A percentile compares a stretch with the other conserved stretches of the same genome.
These are phyloP conservation scores for Macaca fascicularis DNA, from an alignment of 2,113 vertebrate genomes.

Conservation along the genomic window DNA sequence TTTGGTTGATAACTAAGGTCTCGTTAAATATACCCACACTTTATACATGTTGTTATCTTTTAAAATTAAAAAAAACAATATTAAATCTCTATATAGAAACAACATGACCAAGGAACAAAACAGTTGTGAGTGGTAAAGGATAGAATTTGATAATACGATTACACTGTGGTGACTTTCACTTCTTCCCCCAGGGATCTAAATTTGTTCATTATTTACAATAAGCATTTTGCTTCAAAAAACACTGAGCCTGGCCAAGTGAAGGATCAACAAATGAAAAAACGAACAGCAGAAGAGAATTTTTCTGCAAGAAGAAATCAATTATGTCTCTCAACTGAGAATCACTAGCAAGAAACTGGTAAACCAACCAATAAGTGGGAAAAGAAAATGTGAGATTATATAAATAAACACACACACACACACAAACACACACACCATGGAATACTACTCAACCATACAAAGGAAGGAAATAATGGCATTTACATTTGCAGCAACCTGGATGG, in stretches of 20 bases:
- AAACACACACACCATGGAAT: background rate
- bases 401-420: too few species aligned
- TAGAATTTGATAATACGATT: background rate
- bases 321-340: background rate
- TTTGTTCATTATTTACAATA: background rate
- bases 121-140: background rate
- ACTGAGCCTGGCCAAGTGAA: background rate
- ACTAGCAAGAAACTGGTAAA: background rate
- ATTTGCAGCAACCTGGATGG: background rate
- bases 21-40: background rate
- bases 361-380: too few species aligned
- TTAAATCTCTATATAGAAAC: background rate
- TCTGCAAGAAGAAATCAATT: background rate
- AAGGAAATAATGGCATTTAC: background rate
- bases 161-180: background rate
- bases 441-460: background rate
- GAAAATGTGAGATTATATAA: too few species aligned
- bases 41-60: background rate
- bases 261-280: background rate
- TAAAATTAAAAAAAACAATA: background rate
- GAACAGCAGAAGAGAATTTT: background rate
- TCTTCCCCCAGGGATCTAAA: background rate
- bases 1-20: background rate
- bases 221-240: background rate
- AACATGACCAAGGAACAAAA: background rate